A percentile compares a stretch with the other conserved stretches of the same genome.
phyloP scores from a whole-genome alignment of 1,140 invertebrate genomes.

The Bemisia tabaci region DNA sequence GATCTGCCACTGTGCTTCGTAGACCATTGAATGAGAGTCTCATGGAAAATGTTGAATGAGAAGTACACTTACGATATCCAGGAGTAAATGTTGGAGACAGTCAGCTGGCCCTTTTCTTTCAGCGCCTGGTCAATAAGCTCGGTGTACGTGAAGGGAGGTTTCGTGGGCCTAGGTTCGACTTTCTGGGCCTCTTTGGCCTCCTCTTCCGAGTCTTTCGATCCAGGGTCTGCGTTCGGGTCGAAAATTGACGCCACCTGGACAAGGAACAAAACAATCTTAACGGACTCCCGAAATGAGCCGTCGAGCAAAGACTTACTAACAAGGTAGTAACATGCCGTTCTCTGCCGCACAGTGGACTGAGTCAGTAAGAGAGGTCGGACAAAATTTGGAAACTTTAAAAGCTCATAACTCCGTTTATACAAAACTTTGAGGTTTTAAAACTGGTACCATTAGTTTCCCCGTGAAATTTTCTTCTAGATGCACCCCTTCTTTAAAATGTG shows the following conservation, averaged over 20 bases:
- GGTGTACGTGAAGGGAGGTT: slow-evolving; percentile 73
- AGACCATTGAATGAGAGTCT: too few relatives aligned
- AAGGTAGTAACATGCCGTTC: neutral
- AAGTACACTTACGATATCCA: slow-evolving; percentile 74
- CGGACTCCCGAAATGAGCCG: neutral
- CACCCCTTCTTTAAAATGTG: too few relatives aligned
- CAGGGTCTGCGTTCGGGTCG: slow-evolving; percentile 25
- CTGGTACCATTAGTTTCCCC: too few relatives aligned
- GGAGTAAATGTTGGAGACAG: slow-evolving; percentile 78
- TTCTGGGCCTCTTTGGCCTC: neutral
- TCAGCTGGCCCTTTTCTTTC: slow-evolving; percentile 65
- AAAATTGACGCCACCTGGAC: slow-evolving; percentile 23
- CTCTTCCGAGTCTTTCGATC: neutral
- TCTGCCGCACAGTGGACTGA: slow-evolving; percentile 1
- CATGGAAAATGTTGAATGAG: neutral
- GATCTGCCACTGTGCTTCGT: too few relatives aligned
- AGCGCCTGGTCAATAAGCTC: slow-evolving; percentile 75
- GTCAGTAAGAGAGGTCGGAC: too few relatives aligned
- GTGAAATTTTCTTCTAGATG: too few relatives aligned
- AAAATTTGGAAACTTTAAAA: too few relatives aligned
- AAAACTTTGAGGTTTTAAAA: too few relatives aligned
- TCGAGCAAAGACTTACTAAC: slow-evolving; percentile 7
- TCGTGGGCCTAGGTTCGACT: slow-evolving; percentile 25
- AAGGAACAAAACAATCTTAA: slow-evolving; percentile 19
- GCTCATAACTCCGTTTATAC: too few relatives aligned